Base-by-base conservation (phyloP, 2,797 vertebrate species). In the Lacerta bilineata region DNA sequence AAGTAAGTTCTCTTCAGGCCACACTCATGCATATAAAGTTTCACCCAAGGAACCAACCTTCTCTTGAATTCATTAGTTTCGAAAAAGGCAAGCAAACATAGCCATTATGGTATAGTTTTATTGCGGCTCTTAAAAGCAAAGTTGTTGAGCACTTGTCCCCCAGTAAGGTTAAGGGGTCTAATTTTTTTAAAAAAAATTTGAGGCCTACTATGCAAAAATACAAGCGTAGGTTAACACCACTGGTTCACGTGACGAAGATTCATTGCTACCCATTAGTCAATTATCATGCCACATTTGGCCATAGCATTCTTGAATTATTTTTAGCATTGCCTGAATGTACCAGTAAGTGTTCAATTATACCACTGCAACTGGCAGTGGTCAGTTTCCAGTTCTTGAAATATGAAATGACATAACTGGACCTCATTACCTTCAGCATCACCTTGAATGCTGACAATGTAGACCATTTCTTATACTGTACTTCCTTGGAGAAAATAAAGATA, bases 11-110 rank as follows among this genome's bases (percentile, higher is more conserved):
- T 91, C 66, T 78, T 83, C 55, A 91, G 81, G 69, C 4, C 87
- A 29, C 83, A 88, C 90, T 92, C 81, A 90, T 82, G 25, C 15
- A 80, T 64, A 50, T 39, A 90, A 89, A 87, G 18, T 55, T 91
- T 77, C n/a, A 74, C 20, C 77, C 81, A 39, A 43, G 76, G 75
- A 89, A 85, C 90, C 41, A 83, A 0, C 2, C 0, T 25, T 88
- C 2, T 41, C 81, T 89, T 88, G 36, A 88, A 93, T 87, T 3
- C 55, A 61, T 66, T 85, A 59, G 15, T 61, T 84, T 84, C 5
- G 33, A 87, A 84, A 85, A 5, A 83, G 5, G 69, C 2, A 91
- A 64, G 43, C 27, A 93, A 91, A 76, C 1, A 91, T 72, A 87
- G 2, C 17, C 1, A 4, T 1, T 2, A 33, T 13, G 83, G 64